phyloP scores from a whole-genome alignment of 2,888 invertebrate genomes.

The Latrodectus elegans region DNA sequence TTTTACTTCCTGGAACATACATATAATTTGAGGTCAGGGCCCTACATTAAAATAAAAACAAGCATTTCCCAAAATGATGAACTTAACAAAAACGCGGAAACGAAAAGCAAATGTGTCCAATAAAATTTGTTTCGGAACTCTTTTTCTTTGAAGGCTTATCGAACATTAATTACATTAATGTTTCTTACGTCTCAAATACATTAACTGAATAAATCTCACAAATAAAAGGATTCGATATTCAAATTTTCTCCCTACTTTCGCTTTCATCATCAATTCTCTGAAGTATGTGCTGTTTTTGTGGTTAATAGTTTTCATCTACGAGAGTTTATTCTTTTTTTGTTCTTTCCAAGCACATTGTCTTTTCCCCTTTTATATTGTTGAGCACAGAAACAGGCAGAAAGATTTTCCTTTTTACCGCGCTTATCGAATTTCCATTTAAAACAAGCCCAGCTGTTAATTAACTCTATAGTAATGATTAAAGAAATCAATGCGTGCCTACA shows the following conservation, averaged over 20 bases:
- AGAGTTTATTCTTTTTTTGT: constrained; percentile 13
- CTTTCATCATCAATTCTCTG: constrained; percentile 38
- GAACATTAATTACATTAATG: constrained; percentile 67
- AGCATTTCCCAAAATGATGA: constrained; percentile 16
- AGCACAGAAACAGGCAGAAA: neutral
- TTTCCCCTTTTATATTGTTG: constrained; percentile 9
- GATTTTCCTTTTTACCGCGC: constrained; percentile 36
- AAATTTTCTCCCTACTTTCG: constrained; percentile 58
- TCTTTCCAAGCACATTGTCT: constrained; percentile 38
- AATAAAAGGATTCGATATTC: constrained; percentile 58
- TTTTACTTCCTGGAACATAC: neutral
- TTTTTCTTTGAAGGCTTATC: constrained; percentile 36
- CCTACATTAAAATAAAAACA: constrained; percentile 55
- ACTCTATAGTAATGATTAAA: constrained; percentile 60
- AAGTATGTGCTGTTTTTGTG: constrained; percentile 40
- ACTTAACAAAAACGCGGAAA: neutral
- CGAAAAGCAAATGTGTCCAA: constrained; percentile 17
- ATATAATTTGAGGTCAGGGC: constrained; percentile 2
- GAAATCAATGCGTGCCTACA: constrained; percentile 40
- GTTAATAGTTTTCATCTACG: constrained; percentile 62
- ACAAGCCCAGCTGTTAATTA: constrained; percentile 61
- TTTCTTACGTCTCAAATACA: constrained; percentile 57
- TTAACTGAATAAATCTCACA: constrained; percentile 56
- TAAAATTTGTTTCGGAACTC: constrained; percentile 21
- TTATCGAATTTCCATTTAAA: constrained; percentile 65